Conservation (phyloP, 2,113 vertebrate species). For the Neotoma lepida region DNA sequence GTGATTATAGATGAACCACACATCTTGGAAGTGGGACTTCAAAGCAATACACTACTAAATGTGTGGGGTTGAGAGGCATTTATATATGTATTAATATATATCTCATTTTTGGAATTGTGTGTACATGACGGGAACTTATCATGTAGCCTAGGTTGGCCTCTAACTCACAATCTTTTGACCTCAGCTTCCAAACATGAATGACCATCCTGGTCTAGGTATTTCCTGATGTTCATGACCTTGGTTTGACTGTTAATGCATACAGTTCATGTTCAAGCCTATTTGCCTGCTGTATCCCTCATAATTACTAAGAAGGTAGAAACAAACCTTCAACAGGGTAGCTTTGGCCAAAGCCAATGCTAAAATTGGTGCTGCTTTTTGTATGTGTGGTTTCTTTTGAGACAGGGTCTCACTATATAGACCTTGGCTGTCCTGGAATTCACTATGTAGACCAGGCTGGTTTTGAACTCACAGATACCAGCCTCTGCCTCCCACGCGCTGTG, state of each 20-base stretch:
- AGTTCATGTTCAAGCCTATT: not conserved
- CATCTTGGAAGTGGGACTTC: not conserved
- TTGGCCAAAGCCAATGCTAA: not conserved
- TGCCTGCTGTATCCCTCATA: not conserved
- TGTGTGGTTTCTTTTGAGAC: not conserved
- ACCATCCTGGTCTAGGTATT: not conserved
- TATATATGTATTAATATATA: accelerated
- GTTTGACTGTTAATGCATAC: not conserved
- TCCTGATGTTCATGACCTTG: not conserved
- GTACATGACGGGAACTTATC: too few relatives aligned
- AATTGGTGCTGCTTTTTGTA: not conserved
- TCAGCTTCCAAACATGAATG: not conserved
- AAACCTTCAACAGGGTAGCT: not conserved
- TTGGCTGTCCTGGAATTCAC: not conserved
- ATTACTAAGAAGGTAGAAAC: not conserved
- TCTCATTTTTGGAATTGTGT: not conserved
- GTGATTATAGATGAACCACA: not conserved
- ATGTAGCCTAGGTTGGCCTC: not conserved
- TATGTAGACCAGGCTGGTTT: not conserved
- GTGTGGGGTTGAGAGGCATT: not conserved
- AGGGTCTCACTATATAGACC: not conserved
- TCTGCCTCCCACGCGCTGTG: not conserved
- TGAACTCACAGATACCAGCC: not conserved
- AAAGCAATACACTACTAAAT: not conserved
- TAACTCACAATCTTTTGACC: not conserved